phyloP scores from a whole-genome alignment of 2,797 vertebrate genomes.

The Hirundo rustica region DNA sequence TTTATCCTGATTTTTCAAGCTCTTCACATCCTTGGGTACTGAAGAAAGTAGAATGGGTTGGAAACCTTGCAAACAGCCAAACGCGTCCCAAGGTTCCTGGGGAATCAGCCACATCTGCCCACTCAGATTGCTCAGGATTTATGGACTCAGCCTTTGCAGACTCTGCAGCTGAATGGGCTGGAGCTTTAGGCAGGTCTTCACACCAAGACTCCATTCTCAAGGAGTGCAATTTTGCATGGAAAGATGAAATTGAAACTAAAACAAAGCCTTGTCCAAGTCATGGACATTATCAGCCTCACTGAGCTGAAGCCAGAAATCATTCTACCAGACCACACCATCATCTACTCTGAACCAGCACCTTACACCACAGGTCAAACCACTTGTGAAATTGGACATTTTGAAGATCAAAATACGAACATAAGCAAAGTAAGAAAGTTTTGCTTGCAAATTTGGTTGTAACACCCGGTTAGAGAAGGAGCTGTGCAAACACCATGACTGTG shows the following conservation, averaged over 20 bases:
- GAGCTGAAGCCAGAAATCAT: background rate
- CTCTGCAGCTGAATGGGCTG: background rate
- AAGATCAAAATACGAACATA: background rate
- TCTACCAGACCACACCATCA: background rate
- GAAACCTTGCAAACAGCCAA: background rate
- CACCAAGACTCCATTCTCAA: background rate
- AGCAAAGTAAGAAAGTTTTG: background rate
- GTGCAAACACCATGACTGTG: background rate
- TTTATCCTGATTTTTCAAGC: background rate
- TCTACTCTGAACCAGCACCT: background rate
- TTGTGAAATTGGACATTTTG: background rate
- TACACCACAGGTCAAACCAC: background rate
- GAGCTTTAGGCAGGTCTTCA: background rate
- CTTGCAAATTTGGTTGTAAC: background rate
- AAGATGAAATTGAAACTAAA: background rate
- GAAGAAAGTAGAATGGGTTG: background rate
- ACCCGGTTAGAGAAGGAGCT: background rate
- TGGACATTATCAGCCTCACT: background rate
- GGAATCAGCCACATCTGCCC: background rate
- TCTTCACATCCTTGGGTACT: background rate
- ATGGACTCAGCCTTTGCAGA: background rate
- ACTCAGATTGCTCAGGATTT: background rate
- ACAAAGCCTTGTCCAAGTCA: background rate
- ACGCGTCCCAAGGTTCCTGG: background rate
- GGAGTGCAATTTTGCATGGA: background rate